phyloP scores from a whole-genome alignment of 2,113 vertebrate genomes.

The Ibidorhyncha struthersii region DNA sequence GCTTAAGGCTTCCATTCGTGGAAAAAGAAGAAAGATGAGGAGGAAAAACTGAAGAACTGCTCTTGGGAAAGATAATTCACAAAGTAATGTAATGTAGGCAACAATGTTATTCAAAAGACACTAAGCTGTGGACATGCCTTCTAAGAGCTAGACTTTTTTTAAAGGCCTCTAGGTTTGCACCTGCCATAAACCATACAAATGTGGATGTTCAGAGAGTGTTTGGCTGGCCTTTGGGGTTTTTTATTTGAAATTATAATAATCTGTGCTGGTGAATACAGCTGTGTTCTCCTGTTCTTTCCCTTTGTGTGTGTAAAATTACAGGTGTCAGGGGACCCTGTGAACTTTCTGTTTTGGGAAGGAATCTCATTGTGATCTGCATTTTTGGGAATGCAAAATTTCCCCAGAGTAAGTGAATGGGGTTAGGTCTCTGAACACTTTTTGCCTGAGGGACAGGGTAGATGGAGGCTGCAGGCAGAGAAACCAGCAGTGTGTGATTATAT shows the following conservation, averaged over 20 bases:
- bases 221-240: not conserved
- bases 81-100: not conserved
- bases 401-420: not conserved
- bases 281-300: not conserved
- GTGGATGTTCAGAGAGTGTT: not conserved
- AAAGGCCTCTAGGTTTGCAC: not conserved
- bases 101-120: not conserved
- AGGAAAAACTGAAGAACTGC: not conserved
- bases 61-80: not conserved
- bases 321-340: not conserved
- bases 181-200: not conserved
- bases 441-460: not conserved
- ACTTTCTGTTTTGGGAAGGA: slow-evolving; percentile 22
- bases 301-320: slow-evolving; percentile 5
- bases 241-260: not conserved
- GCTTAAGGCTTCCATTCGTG: not conserved
- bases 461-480: not conserved
- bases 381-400: slow-evolving; percentile 9
- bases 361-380: not conserved
- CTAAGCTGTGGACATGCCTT: not conserved
- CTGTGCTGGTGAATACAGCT: not conserved
- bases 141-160: not conserved
- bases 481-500: not conserved
- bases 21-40: not conserved
- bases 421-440: not conserved